A percentile compares a stretch with the other conserved stretches of the same genome.
phyloP scores from a whole-genome alignment of 2,113 vertebrate genomes.

The Cebus imitator region DNA sequence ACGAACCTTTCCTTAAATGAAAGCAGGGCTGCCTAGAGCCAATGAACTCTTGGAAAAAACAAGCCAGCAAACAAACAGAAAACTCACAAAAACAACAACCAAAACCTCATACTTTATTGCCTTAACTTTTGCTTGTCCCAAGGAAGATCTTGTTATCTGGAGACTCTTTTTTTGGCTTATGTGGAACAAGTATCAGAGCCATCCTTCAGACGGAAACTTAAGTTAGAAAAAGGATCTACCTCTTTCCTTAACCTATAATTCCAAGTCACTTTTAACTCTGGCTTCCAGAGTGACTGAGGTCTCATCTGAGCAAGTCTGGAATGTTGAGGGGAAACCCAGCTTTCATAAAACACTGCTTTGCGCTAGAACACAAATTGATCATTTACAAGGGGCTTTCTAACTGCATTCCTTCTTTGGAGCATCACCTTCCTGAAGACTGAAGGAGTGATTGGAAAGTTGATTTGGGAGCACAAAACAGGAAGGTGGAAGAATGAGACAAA shows the following conservation, averaged over 20 bases:
- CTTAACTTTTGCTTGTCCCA: conserved; percentile 59
- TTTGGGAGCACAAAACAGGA: background rate
- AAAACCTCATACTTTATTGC: conserved; percentile 46
- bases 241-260: conserved; percentile 51
- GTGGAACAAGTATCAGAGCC: background rate
- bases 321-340: background rate
- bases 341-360: conserved; percentile 10
- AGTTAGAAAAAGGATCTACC: conserved; percentile 49
- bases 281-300: background rate
- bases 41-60: conserved; percentile 62
- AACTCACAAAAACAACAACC: conserved; percentile 54
- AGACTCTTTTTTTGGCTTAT: background rate
- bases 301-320: conserved; percentile 34
- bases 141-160: conserved; percentile 45
- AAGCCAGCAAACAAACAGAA: conserved; percentile 56
- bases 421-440: background rate
- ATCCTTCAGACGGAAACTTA: conserved; percentile 46
- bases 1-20: conserved; percentile 64
- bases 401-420: background rate
- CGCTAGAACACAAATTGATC: conserved; percentile 28
- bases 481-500: background rate
- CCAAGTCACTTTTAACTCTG: conserved; percentile 16
- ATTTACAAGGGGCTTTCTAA: background rate
- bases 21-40: conserved; percentile 64
- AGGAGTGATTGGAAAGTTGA: background rate